phyloP scores from a whole-genome alignment of 2,888 invertebrate species.

The Hyles lineata region DNA sequence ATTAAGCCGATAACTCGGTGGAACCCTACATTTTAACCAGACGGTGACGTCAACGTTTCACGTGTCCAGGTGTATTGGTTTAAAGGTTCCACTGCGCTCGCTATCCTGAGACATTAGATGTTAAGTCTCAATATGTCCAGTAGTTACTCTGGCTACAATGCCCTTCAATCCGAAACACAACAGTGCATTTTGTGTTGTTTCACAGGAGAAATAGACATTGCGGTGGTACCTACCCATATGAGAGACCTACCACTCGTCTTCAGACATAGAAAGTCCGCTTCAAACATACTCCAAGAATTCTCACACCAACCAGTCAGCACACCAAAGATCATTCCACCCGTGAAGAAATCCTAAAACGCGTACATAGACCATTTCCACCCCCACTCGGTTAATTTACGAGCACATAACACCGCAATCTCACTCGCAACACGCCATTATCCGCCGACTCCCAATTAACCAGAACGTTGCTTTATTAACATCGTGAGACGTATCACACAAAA shows the following conservation, averaged over 20 bases:
- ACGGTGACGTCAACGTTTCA: neutral
- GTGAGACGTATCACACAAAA: slow-evolving; percentile 10
- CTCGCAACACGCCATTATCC: slow-evolving; percentile 62
- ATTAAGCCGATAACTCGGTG: slow-evolving; percentile 7
- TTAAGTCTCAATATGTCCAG: too few species aligned
- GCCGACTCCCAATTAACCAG: slow-evolving; percentile 61
- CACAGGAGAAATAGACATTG: too few species aligned
- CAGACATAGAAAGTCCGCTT: too few species aligned
- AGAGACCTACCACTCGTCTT: too few species aligned
- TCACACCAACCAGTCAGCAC: neutral
- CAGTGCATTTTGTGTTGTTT: too few species aligned
- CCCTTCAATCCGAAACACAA: too few species aligned
- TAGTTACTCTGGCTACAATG: too few species aligned
- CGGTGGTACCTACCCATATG: too few species aligned
- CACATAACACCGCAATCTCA: slow-evolving; percentile 66
- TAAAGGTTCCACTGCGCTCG: too few species aligned
- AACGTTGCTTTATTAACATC: slow-evolving; percentile 61
- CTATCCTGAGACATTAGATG: too few species aligned
- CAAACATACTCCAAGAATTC: too few species aligned
- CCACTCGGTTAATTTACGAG: slow-evolving; percentile 58
- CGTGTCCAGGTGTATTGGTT: neutral
- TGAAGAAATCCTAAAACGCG: slow-evolving; percentile 18
- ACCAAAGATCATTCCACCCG: neutral
- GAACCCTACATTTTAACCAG: neutral
- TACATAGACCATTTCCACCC: slow-evolving; percentile 11